Evolutionary conservation across 2,113 vertebrate species (phyloP).

Genomic region (Archocentrus centrarchus): DNA sequence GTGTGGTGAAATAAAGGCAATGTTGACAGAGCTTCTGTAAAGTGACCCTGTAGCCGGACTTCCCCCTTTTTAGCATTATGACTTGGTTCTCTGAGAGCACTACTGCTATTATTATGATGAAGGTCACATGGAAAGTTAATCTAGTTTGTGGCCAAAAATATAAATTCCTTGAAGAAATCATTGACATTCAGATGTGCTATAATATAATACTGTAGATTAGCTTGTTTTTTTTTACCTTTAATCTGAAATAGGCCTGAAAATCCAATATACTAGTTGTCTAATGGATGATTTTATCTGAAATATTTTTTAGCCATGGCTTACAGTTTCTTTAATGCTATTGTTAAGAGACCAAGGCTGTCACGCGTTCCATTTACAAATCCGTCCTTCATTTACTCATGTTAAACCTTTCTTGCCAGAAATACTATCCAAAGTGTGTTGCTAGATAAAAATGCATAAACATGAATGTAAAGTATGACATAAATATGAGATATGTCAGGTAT

Average conservation of each 20-base stretch:
- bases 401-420: neutral
- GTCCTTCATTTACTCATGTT: neutral
- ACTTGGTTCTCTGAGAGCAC: neutral
- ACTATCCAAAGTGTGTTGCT: neutral
- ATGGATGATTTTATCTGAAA: neutral
- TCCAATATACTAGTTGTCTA: neutral
- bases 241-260: too few relatives aligned
- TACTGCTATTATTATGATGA: neutral
- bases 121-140: neutral
- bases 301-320: neutral
- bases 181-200: neutral
- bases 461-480: neutral
- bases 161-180: neutral
- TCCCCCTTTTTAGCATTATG: slow-evolving; percentile 26
- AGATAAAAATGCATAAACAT: neutral
- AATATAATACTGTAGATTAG: neutral
- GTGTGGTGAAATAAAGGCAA: slow-evolving; percentile 6
- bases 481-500: neutral
- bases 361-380: neutral
- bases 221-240: too few relatives aligned
- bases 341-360: neutral
- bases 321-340: neutral
- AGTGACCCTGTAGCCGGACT: slow-evolving; percentile 23
- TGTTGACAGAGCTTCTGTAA: slow-evolving; percentile 37
- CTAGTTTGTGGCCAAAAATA: neutral